A percentile compares a stretch with the other conserved stretches of the same genome.
Evolutionary conservation across 1,140 invertebrate genomes (phyloP).

Genomic region (Aethina tumida): DNA sequence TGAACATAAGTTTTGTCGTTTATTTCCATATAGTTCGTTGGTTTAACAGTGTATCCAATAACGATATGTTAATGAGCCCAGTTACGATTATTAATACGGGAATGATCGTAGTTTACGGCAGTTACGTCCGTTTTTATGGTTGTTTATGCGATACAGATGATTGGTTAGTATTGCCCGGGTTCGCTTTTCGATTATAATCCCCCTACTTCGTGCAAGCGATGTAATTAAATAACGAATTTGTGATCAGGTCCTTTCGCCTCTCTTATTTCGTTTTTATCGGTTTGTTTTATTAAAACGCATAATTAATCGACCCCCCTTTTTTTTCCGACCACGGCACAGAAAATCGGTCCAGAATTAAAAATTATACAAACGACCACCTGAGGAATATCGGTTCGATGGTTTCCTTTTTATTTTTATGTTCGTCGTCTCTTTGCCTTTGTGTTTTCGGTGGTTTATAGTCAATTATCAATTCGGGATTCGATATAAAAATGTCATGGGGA

Average conservation of each 20-base stretch:
- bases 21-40: conserved; percentile 17
- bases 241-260: no score
- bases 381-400: no score
- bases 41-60: conserved; percentile 19
- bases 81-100: conserved; percentile 30
- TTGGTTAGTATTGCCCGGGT: conserved; percentile 33
- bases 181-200: conserved; percentile 18
- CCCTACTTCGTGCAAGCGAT: conserved; percentile 6
- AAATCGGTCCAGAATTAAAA: no score
- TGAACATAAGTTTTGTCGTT: no score
- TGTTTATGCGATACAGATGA: conserved; percentile 38
- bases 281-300: conserved; percentile 9
- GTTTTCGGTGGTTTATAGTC: no score
- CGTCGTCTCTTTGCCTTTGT: no score
- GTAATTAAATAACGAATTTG: conserved; percentile 29
- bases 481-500: no score
- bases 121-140: conserved; percentile 36
- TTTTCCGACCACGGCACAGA: neutral
- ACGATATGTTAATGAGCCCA: conserved; percentile 34
- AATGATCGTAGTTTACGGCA: conserved; percentile 35
- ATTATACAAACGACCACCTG: no score
- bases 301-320: conserved; percentile 4
- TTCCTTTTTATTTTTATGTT: no score
- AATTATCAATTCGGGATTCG: no score
- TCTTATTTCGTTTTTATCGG: no score